Evolutionary conservation across 2,113 vertebrate genomes (phyloP), one percentile per base, ranked within the genome.

Genomic region (Suncus etruscus): DNA sequence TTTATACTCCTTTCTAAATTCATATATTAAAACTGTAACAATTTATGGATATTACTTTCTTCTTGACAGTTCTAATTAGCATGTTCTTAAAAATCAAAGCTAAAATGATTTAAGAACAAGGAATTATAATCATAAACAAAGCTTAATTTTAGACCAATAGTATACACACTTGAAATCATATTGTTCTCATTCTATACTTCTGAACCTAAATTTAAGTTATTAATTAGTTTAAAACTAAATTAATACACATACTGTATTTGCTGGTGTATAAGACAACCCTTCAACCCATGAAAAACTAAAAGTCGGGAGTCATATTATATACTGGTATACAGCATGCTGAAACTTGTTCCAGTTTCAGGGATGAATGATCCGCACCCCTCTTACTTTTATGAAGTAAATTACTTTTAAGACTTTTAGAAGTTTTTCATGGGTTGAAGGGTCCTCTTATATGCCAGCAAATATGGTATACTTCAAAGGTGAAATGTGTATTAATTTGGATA

Each of bases 401-500:
- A n/a, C n/a, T n/a, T n/a, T n/a, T n/a, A n/a, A n/a, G n/a, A n/a
- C n/a, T n/a, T n/a, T n/a, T n/a, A n/a, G n/a, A n/a, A n/a, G n/a
- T n/a, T n/a, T n/a, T n/a, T n/a, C n/a, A n/a, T n/a, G n/a, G n/a
- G n/a, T n/a, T n/a, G n/a, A n/a, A n/a, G n/a, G n/a, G n/a, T n/a
- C n/a, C n/a, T n/a, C n/a, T n/a, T n/a, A n/a, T n/a, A n/a, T n/a
- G n/a, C n/a, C n/a, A n/a, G n/a, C n/a, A n/a, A n/a, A n/a, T n/a
- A n/a, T n/a, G n/a, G n/a, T n/a, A n/a, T 4, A 95, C 86, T 93
- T 27, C 50, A 96, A 96, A 95, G 81, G 29, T 86, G 61, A 91
- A 87, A 32, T 86, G 16, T 61, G 7, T 87, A 74, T 89, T 96
- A 97, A 97, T 74, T 95, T 63, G 2, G 22, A 4, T n/a, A 79